phyloP scores from a whole-genome alignment of 1,140 invertebrate genomes.

The Magallana angulata region DNA sequence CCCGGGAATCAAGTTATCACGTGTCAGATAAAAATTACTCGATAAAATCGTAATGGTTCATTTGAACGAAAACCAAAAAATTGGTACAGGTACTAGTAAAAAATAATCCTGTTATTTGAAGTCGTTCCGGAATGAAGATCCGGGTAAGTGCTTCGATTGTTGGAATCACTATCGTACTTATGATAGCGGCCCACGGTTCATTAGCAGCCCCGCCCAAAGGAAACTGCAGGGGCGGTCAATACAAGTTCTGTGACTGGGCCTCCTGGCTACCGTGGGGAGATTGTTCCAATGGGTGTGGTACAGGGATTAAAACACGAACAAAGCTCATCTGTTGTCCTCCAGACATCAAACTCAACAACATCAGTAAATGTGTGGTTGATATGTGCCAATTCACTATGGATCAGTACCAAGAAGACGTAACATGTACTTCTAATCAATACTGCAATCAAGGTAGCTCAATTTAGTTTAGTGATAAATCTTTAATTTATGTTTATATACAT shows the following conservation, averaged over 20 bases:
- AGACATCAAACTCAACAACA: not conserved
- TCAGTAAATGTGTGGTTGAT: conserved; percentile 13
- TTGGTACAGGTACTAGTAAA: too few relatives aligned
- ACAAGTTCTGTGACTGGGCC: not conserved
- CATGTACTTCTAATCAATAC: not conserved
- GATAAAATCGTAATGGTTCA: too few relatives aligned
- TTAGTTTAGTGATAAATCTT: too few relatives aligned
- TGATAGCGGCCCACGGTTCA: not conserved
- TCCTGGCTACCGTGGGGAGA: not conserved
- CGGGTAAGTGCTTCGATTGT: too few relatives aligned
- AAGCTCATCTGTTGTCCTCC: not conserved
- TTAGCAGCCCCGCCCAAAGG: not conserved
- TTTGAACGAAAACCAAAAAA: too few relatives aligned
- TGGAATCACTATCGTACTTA: not conserved
- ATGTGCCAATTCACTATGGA: not conserved
- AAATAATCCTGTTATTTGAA: too few relatives aligned
- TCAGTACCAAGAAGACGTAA: not conserved
- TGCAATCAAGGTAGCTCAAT: not conserved
- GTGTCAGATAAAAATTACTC: too few relatives aligned
- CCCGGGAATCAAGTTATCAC: too few relatives aligned
- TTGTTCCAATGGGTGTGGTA: not conserved
- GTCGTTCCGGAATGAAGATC: too few relatives aligned
- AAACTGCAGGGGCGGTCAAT: not conserved
- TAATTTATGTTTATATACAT: too few relatives aligned
- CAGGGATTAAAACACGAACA: not conserved